These are phyloP conservation scores for Platycnemis pennipes DNA, from an alignment of 2,888 invertebrate genomes.

Conservation along the genomic window DNA sequence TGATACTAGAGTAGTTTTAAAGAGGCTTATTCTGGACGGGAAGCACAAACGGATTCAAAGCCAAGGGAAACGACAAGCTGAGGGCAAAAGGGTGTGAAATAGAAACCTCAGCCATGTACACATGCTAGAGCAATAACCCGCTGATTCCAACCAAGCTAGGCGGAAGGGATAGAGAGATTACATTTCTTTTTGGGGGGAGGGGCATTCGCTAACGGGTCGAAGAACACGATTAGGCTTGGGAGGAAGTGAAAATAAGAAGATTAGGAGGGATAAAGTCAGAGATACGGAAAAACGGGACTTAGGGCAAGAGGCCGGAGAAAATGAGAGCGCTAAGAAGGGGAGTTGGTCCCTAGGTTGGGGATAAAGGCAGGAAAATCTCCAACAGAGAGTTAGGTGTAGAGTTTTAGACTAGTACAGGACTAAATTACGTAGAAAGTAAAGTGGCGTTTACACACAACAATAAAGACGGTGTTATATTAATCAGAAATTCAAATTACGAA, in stretches of 20 bases:
- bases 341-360: no score
- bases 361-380: no score
- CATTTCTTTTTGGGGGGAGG: not conserved
- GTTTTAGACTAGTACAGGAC: no score
- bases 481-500: no score
- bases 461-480: no score
- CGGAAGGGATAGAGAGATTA: not conserved
- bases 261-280: conserved; percentile 10
- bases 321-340: not conserved
- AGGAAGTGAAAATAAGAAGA: conserved; percentile 21
- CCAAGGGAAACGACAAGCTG: not conserved
- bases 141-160: not conserved
- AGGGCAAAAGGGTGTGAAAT: conserved; percentile 36
- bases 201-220: not conserved
- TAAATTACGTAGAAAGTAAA: no score
- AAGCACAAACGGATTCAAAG: conserved; percentile 19
- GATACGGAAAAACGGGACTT: not conserved
- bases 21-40: conserved; percentile 25
- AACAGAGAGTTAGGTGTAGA: no score
- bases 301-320: not conserved
- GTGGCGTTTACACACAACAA: no score
- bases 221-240: not conserved
- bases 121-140: not conserved
- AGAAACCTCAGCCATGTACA: not conserved
- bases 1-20: not conserved